Evolutionary conservation across 2,113 vertebrate species (phyloP).

Genomic region (Arothron firmamentum): DNA sequence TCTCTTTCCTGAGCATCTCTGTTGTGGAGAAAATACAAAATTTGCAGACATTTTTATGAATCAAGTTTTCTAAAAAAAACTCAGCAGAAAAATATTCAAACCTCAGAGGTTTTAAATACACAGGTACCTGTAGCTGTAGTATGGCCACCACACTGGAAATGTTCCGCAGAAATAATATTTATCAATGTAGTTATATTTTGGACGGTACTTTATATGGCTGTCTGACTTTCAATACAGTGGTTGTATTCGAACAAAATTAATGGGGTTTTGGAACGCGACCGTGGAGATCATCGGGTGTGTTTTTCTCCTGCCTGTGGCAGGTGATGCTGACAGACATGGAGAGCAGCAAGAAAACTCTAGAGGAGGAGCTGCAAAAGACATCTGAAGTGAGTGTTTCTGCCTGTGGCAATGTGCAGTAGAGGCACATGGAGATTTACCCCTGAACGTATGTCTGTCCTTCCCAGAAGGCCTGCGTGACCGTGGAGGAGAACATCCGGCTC

Average conservation of each 20-base stretch:
- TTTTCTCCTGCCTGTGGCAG: slow-evolving; percentile 58
- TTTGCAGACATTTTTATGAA: no score
- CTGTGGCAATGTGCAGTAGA: background rate
- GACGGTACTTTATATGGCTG: no score
- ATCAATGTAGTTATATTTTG: background rate
- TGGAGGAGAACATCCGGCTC: slow-evolving; percentile 80
- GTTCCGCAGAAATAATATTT: no score
- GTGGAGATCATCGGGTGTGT: background rate
- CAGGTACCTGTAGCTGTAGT: no score
- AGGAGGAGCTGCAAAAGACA: slow-evolving; percentile 83
- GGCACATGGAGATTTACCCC: background rate
- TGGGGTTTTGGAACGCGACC: no score
- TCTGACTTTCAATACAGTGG: background rate
- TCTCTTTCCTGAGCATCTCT: no score
- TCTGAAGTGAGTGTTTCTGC: slow-evolving; percentile 76
- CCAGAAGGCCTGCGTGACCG: slow-evolving; percentile 79
- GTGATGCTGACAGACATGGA: slow-evolving; percentile 82
- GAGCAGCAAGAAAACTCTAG: slow-evolving; percentile 79
- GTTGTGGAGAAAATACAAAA: no score
- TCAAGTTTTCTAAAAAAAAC: no score
- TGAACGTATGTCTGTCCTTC: background rate
- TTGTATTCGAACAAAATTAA: background rate
- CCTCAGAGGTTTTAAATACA: no score
- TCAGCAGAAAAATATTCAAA: no score
- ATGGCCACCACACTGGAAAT: no score